Conservation (phyloP, 2,797 vertebrate species). For the Enoplosus armatus region DNA sequence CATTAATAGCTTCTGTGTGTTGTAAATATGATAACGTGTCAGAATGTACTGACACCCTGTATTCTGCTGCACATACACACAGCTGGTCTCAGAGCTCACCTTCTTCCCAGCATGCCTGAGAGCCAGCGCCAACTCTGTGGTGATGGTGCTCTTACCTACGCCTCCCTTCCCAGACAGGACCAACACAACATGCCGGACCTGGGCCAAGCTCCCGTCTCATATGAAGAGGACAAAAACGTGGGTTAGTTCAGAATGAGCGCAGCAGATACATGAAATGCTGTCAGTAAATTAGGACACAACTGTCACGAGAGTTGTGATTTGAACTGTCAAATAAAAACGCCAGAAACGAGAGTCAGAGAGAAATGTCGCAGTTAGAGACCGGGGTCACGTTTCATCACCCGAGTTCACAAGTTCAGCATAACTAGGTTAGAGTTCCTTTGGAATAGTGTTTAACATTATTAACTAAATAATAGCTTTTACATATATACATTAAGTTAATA, state of each 20-base stretch:
- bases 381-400: slow-evolving; percentile 5
- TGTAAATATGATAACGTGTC: background rate
- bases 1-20: background rate
- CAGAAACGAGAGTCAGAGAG: background rate
- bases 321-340: background rate
- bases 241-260: background rate
- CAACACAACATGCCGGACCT: slow-evolving; percentile 89
- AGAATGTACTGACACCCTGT: background rate
- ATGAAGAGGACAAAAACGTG: background rate
- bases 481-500: background rate
- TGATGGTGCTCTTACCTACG: slow-evolving; percentile 96
- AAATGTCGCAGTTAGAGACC: background rate
- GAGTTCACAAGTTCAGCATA: slow-evolving; percentile 31
- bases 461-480: background rate
- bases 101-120: slow-evolving; percentile 89
- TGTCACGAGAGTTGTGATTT: background rate
- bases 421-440: background rate
- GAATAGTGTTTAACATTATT: too few species aligned
- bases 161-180: slow-evolving; percentile 97
- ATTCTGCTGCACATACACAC: background rate
- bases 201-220: slow-evolving; percentile 82
- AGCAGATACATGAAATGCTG: background rate
- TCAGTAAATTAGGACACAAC: background rate
- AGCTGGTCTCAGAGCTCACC: slow-evolving; percentile 78
- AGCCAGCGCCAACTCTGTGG: slow-evolving; percentile 91